Evolutionary conservation across 2,797 vertebrate genomes (phyloP).

Genomic region (Coracias cyanogaster): DNA sequence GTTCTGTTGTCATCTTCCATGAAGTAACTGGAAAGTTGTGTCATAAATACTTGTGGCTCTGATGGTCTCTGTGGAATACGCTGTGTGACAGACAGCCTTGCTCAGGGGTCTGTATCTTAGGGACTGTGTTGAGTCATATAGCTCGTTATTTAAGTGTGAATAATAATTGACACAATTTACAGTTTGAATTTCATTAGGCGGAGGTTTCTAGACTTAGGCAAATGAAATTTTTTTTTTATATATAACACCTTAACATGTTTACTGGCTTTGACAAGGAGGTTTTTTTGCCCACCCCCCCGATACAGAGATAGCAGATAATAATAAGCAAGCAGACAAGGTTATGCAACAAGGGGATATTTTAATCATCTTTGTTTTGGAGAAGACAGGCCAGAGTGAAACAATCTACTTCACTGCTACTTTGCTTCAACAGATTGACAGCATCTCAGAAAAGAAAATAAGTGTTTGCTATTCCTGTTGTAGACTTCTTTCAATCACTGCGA

Average conservation of each 20-base stretch:
- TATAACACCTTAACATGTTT: not conserved
- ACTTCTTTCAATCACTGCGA: slow-evolving; percentile 53
- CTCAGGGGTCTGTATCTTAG: not conserved
- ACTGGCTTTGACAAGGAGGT: not conserved
- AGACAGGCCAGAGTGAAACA: not conserved
- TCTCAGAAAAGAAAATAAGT: slow-evolving; percentile 49
- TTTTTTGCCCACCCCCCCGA: not conserved
- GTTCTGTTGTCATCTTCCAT: not conserved
- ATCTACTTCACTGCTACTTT: slow-evolving; percentile 1
- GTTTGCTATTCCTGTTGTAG: slow-evolving; percentile 57
- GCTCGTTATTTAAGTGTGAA: slow-evolving; percentile 8
- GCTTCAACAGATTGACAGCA: slow-evolving; percentile 42
- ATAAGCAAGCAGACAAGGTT: slow-evolving; percentile 13
- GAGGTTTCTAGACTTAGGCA: not conserved
- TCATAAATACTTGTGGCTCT: not conserved
- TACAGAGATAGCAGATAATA: not conserved
- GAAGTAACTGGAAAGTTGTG: not conserved
- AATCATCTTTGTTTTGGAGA: slow-evolving; percentile 6
- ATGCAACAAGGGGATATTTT: slow-evolving; percentile 2
- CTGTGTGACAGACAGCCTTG: not conserved
- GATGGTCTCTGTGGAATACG: not conserved
- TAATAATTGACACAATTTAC: not conserved
- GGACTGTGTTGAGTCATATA: not conserved
- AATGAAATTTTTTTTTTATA: not conserved
- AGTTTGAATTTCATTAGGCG: not conserved